These are phyloP conservation scores for Cetoscarus ocellatus DNA, from an alignment of 2,797 vertebrate genomes.

Conservation along the genomic window DNA sequence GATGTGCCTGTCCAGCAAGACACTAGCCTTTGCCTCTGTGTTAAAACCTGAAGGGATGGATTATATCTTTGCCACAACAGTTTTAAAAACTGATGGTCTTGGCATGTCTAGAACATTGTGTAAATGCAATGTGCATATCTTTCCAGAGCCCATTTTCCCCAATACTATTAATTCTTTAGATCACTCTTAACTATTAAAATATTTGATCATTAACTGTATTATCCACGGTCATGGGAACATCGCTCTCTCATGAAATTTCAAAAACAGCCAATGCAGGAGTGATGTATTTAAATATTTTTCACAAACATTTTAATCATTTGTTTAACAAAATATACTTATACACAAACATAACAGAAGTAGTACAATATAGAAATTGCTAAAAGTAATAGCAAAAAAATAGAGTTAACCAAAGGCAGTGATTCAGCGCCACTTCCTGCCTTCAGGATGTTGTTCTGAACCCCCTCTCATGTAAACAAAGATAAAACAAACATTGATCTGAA, in stretches of 20 bases:
- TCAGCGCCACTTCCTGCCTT: constrained; percentile 34
- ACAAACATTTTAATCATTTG: constrained; percentile 49
- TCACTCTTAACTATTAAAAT: no score
- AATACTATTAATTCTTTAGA: no score
- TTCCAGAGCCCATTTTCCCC: no score
- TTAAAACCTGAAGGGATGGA: no score
- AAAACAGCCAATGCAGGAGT: no score
- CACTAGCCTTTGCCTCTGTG: no score
- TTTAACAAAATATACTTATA: constrained; percentile 79
- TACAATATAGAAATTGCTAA: constrained; percentile 72
- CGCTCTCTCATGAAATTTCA: no score
- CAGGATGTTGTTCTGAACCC: constrained; percentile 14
- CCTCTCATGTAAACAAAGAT: constrained; percentile 49
- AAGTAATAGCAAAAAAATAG: constrained; percentile 35
- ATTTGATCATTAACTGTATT: neutral
- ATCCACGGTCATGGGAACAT: neutral
- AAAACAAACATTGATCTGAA: constrained; percentile 42
- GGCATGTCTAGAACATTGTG: no score
- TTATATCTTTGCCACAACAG: no score
- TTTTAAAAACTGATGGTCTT: no score
- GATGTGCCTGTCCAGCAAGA: no score
- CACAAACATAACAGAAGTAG: constrained; percentile 67
- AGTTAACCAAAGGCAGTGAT: constrained; percentile 65
- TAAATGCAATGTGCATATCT: no score
- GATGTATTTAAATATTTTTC: constrained; percentile 17